Percentiles rank a stretch among this genome's conserved stretches.
Conservation (phyloP, 2,797 vertebrate genomes). For the Heterohyrax brucei region DNA sequence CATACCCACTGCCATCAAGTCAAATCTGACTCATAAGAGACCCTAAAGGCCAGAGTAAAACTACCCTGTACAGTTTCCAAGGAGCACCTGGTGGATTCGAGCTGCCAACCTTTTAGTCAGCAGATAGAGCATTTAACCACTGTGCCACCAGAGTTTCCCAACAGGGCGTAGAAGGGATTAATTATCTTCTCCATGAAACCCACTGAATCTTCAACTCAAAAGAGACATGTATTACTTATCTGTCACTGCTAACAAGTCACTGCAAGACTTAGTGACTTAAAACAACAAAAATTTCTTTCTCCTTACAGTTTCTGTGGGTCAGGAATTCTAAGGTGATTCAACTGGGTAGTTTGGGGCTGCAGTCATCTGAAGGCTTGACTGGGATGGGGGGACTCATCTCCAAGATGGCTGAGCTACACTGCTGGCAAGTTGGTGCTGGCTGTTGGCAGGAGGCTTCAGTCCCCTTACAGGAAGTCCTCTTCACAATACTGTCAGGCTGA, state of each 20-base stretch:
- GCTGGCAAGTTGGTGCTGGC: background rate
- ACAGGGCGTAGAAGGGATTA: background rate
- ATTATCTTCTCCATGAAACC: conserved; percentile 18
- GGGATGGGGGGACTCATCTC: background rate
- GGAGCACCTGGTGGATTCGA: no score
- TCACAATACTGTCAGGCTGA: background rate
- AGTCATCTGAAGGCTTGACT: background rate
- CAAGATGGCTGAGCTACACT: background rate
- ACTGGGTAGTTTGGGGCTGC: background rate
- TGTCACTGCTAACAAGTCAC: background rate
- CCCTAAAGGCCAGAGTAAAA: no score
- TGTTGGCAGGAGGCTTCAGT: background rate
- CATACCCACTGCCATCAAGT: no score
- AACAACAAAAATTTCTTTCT: background rate
- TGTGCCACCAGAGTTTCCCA: no score
- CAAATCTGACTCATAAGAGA: no score
- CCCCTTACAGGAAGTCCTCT: background rate
- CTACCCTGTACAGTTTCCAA: no score
- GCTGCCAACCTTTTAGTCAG: no score
- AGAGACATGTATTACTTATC: background rate
- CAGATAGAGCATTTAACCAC: no score
- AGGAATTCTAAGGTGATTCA: background rate
- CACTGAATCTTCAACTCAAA: background rate
- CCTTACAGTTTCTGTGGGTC: background rate
- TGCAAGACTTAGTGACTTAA: background rate